Conservation (phyloP, 2,113 vertebrate genomes). For the Thermophis baileyi region DNA sequence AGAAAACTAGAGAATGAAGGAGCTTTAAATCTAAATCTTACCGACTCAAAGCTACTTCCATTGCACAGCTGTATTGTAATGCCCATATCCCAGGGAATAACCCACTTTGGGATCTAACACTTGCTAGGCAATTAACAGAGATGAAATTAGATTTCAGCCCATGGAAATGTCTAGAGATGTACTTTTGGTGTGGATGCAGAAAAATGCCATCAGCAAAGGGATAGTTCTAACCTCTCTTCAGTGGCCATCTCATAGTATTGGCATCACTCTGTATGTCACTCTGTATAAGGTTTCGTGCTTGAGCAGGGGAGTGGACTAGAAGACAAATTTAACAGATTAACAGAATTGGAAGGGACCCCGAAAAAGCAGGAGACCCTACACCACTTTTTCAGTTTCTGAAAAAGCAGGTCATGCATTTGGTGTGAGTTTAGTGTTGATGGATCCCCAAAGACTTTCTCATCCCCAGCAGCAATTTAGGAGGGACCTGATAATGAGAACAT, state of each 20-base stretch:
- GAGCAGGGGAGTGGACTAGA: too few species aligned
- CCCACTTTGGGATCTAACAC: too few species aligned
- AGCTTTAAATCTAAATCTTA: background rate
- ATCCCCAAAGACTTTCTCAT: too few species aligned
- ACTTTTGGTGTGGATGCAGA: background rate
- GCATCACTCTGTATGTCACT: background rate
- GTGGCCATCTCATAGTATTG: background rate
- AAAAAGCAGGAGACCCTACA: too few species aligned
- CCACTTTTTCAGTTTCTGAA: too few species aligned
- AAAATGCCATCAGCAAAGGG: background rate
- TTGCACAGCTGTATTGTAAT: background rate
- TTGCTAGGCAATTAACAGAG: background rate
- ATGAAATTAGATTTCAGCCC: background rate
- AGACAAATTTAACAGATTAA: too few species aligned
- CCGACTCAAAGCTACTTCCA: too few species aligned
- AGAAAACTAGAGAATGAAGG: background rate
- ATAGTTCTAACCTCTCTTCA: background rate
- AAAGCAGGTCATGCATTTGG: too few species aligned
- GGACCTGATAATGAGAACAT: too few species aligned
- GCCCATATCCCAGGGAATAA: background rate
- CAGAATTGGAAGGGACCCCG: too few species aligned
- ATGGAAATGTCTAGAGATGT: background rate
- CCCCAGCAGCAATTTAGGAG: too few species aligned
- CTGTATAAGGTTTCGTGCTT: background rate
- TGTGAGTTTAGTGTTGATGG: too few species aligned